These are phyloP conservation scores for Agrochola circellaris DNA, from an alignment of 2,888 invertebrate species.

Conservation along the genomic window DNA sequence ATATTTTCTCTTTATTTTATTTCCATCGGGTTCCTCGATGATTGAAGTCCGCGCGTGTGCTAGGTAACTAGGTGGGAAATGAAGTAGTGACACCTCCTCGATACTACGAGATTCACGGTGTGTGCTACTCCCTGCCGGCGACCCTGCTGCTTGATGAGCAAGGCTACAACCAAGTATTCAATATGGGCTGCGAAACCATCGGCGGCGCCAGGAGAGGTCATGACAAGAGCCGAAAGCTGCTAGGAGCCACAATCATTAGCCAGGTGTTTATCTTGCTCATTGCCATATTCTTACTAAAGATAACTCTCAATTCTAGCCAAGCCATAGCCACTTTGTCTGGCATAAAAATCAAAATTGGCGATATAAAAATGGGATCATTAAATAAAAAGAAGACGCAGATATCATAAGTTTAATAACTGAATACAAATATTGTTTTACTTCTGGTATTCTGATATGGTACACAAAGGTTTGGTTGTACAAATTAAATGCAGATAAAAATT, in stretches of 20 bases:
- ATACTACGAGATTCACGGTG: not conserved
- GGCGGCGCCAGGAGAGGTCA: too few species aligned
- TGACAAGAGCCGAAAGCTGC: not conserved
- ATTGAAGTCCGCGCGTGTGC: not conserved
- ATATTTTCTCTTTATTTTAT: too few species aligned
- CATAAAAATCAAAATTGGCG: too few species aligned
- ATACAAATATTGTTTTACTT: not conserved
- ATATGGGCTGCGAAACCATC: not conserved
- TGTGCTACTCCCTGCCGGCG: not conserved
- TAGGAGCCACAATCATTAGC: not conserved
- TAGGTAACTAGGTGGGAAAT: not conserved
- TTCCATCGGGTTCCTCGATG: not conserved
- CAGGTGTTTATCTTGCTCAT: not conserved
- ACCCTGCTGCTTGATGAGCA: not conserved
- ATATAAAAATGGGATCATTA: not conserved
- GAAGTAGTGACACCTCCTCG: not conserved
- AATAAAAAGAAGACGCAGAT: not conserved
- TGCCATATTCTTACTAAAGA: not conserved
- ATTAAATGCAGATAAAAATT: not conserved
- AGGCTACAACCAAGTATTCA: not conserved
- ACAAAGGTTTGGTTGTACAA: not conserved
- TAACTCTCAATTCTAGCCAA: too few species aligned
- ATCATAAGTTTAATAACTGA: not conserved
- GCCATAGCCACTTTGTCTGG: not conserved
- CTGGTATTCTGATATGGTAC: too few species aligned